Conservation (phyloP, 2,113 vertebrate species). For the Malurus melanocephalus region DNA sequence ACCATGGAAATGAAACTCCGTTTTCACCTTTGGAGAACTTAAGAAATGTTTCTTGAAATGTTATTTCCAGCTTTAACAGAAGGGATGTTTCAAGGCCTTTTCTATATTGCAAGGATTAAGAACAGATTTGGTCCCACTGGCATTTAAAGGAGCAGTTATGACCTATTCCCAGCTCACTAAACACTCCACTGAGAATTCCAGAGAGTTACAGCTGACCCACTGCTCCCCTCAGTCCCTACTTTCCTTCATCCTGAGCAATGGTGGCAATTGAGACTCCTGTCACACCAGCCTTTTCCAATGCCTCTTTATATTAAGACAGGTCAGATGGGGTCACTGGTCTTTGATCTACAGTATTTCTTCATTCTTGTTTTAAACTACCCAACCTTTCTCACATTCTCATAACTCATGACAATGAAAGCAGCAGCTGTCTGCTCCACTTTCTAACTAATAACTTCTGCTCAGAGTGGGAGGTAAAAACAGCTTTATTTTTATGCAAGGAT, state of each 20-base stretch:
- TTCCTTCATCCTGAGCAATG: neutral
- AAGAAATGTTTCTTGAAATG: neutral
- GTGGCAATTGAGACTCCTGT: neutral
- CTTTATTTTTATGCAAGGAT: neutral
- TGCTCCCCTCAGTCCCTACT: neutral
- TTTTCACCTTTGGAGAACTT: neutral
- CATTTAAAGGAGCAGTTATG: neutral
- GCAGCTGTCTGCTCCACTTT: slow-evolving; percentile 7
- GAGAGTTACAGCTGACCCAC: neutral
- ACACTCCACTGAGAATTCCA: neutral
- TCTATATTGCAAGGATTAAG: neutral
- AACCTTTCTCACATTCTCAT: slow-evolving; percentile 20
- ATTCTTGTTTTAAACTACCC: slow-evolving; percentile 30
- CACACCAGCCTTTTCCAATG: neutral
- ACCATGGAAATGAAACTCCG: neutral
- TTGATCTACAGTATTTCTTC: slow-evolving; percentile 43
- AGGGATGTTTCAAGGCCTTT: neutral
- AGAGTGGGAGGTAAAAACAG: neutral
- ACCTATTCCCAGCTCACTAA: neutral
- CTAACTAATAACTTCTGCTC: slow-evolving; percentile 30
- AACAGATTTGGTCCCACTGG: neutral
- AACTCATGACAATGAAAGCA: slow-evolving; percentile 32
- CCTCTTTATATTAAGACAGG: slow-evolving; percentile 4
- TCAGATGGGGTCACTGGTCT: slow-evolving; percentile 1
- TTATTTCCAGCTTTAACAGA: neutral